Base-by-base conservation (phyloP, 2,888 invertebrate genomes). In the Hoplodrina blanda region DNA sequence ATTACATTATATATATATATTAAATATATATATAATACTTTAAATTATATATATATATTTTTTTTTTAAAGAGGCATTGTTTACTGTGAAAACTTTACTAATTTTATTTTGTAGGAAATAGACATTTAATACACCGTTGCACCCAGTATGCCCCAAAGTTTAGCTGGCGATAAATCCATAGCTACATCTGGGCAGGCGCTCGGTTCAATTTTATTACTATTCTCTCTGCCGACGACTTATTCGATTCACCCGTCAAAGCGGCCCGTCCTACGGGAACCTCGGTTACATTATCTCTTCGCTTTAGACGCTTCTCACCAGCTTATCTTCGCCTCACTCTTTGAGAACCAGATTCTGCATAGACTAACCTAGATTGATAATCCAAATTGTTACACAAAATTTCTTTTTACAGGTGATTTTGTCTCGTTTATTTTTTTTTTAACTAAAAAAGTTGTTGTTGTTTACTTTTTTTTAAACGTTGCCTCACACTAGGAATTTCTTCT, bases 121-220 rank as follows among this genome's bases (percentile, higher is more conserved):
- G 3, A 46, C 11, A 17, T 46, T 53, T 13, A 44, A 33, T 30
- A 52, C 25, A 30, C 33, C 1, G 8, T 50, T 73, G 30, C 59
- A 59, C 78, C 62, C 81, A 73, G 86, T 95, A 88, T 84, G 75
- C 65, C 90, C n/a, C 85, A 33, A 55, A 25, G 78, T 78, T 87
- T 81, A 84, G 50, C 72, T 71, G 89, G 92, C 93, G 95, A 95
- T 95, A 95, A 95, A 95, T 95, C 94, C 93, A 90, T 87, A 88
- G 94, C 92, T 95, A 94, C 95, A 95, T 94, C 94, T 94, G 95
- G 93, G 92, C 94, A 92, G 93, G 91, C 92, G 91, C 92, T 92
- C 91, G 87, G 93, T 95, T 94, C 95, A 94, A 95, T 95, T 95
- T 95, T 95, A 95, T 95, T 95, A 95, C 95, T 91, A 95, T 95